A percentile compares a stretch with the other conserved stretches of the same genome.
phyloP scores from a whole-genome alignment of 2,113 vertebrate species.

The Tupaia chinensis region DNA sequence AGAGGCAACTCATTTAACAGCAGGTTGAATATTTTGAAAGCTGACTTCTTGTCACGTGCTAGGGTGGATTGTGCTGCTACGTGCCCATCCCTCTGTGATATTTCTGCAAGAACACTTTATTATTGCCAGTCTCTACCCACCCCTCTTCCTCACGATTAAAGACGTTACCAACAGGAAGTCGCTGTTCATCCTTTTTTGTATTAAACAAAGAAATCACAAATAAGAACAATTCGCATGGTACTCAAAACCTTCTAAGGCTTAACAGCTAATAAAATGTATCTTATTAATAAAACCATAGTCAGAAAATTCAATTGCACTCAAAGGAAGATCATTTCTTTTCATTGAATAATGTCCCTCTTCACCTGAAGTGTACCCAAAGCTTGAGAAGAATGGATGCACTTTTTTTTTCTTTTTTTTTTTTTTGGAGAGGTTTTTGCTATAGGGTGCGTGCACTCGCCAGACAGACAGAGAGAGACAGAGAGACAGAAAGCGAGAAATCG shows the following conservation, averaged over 20 bases:
- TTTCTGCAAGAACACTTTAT: background rate
- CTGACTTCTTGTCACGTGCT: background rate
- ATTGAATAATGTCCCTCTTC: background rate
- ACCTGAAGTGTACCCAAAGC: background rate
- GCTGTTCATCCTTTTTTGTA: background rate
- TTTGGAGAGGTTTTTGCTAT: too few species aligned
- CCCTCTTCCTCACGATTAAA: background rate
- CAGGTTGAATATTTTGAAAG: background rate
- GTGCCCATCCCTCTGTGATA: background rate
- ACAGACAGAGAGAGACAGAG: too few species aligned
- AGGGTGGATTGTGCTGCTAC: background rate
- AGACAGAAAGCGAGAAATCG: too few species aligned
- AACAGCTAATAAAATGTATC: background rate
- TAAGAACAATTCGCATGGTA: background rate
- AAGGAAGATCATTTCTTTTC: background rate
- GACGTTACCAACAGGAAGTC: background rate
- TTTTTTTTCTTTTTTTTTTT: too few species aligned
- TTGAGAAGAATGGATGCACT: background rate
- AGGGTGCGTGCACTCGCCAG: too few species aligned
- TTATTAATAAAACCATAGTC: background rate
- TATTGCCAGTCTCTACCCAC: background rate
- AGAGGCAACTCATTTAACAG: background rate
- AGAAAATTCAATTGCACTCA: background rate
- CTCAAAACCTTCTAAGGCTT: background rate
- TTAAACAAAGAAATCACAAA: background rate